Evolutionary conservation across 2,113 vertebrate genomes (phyloP).

Genomic region (Ondatra zibethicus): DNA sequence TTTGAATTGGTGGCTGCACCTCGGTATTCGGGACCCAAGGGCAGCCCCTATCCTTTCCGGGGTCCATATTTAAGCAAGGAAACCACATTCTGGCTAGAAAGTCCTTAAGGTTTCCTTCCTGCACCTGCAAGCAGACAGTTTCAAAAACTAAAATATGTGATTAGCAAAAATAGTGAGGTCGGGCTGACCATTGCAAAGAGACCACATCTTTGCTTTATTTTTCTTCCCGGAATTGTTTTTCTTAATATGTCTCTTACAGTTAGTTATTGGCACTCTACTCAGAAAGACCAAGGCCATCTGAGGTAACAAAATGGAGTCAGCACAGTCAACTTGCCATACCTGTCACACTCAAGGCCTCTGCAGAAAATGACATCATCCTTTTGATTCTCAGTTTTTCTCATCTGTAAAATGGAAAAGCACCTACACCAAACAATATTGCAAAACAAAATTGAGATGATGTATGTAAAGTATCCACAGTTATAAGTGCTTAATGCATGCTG

Average conservation of each 20-base stretch:
- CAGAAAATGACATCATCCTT: background rate
- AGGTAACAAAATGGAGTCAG: background rate
- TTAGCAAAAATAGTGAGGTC: background rate
- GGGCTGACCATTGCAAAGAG: background rate
- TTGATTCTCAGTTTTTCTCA: conserved; percentile 45
- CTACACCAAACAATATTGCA: background rate
- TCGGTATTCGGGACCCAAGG: background rate
- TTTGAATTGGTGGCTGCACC: background rate
- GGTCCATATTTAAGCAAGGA: background rate
- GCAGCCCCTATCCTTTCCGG: background rate
- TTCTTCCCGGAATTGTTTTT: background rate
- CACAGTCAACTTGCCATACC: background rate
- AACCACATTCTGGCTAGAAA: background rate
- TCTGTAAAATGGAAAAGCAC: conserved; percentile 44
- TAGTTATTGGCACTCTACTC: background rate
- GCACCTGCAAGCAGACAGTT: background rate
- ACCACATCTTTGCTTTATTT: background rate
- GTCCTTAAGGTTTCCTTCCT: background rate
- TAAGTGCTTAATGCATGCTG: conserved; percentile 28
- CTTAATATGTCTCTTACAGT: background rate
- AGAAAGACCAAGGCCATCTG: background rate
- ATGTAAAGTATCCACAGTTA: background rate
- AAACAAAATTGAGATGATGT: conserved; percentile 21
- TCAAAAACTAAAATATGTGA: background rate
- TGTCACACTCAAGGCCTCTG: background rate